Evolutionary conservation across 2,888 invertebrate species (phyloP).

Genomic region (Ferdinandea cuprea): DNA sequence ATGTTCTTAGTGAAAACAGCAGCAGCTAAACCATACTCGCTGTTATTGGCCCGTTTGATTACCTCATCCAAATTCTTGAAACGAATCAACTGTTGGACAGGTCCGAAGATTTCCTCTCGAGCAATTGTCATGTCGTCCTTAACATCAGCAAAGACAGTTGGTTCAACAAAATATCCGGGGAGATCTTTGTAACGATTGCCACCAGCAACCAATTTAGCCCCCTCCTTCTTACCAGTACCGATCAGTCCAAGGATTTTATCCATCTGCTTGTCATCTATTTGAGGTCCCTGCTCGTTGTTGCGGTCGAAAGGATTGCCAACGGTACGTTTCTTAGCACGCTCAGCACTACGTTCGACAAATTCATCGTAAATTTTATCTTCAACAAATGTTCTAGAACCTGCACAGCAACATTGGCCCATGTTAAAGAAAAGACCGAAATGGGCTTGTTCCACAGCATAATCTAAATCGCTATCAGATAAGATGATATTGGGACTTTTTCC

Average conservation of each 20-base stretch:
- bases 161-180: slow-evolving; percentile 92
- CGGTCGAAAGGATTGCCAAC: slow-evolving; percentile 95
- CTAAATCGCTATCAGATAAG: slow-evolving; percentile 92
- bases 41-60: slow-evolving; percentile 93
- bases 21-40: slow-evolving; percentile 96
- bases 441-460: slow-evolving; percentile 91
- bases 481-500: slow-evolving; percentile 97
- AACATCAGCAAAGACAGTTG: slow-evolving; percentile 95
- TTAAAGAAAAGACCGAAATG: slow-evolving; percentile 96
- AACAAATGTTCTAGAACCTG: slow-evolving; percentile 95
- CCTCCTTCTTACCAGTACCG: slow-evolving; percentile 91
- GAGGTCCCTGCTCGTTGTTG: slow-evolving; percentile 94
- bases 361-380: slow-evolving; percentile 95
- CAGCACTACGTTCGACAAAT: slow-evolving; percentile 91
- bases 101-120: slow-evolving; percentile 95
- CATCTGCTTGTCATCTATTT: slow-evolving; percentile 93
- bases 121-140: slow-evolving; percentile 93
- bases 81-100: slow-evolving; percentile 96
- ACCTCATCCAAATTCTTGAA: slow-evolving; percentile 94
- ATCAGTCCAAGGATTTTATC: slow-evolving; percentile 92
- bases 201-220: slow-evolving; percentile 92
- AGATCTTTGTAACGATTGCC: slow-evolving; percentile 86
- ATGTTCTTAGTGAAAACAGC: slow-evolving; percentile 96
- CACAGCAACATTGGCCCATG: slow-evolving; percentile 97
- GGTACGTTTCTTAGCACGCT: slow-evolving; percentile 89